Base-by-base conservation (phyloP, 1,140 invertebrate genomes). In the Anastatus disparis region DNA sequence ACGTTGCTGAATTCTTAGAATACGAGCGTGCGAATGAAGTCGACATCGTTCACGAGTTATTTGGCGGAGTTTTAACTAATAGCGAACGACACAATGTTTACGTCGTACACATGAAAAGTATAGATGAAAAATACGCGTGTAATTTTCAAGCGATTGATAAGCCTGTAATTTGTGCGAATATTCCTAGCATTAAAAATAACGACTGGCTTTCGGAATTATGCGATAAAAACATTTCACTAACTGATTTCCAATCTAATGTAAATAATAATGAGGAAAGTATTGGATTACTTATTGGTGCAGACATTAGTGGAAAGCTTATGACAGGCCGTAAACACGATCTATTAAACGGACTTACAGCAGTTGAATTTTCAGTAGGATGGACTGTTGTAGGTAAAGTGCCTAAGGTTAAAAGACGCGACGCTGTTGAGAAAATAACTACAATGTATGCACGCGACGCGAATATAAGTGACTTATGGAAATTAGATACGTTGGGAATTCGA, bases 401-500 rank as follows among this genome's bases (percentile, higher is more conserved):
- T n/a, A n/a, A n/a, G n/a, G n/a, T n/a, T n/a, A n/a, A n/a, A n/a
- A n/a, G n/a, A n/a, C n/a, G n/a, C n/a, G n/a, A n/a, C n/a, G n/a
- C n/a, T n/a, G n/a, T n/a, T n/a, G n/a, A n/a, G n/a, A n/a, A n/a
- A n/a, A n/a, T n/a, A n/a, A n/a, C n/a, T n/a, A n/a, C n/a, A n/a
- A n/a, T 80, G 69, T 73, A 77, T 48, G 27, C 63, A 8, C 55
- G 29, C 9, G 52, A 71, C 6, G 58, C 69, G 1, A 44, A 71
- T n/a, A n/a, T n/a, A n/a, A n/a, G n/a, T n/a, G 75, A 84, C 27
- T 75, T 86, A 15, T 86, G 84, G 80, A 46, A 44, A 9, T 66
- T 85, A 27, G 82, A 85, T 59, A 70, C n/a, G n/a, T 75, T 85
- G 2, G 82, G 84, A 26, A 83, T 85, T 29, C 50, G 10, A 17